Conservation (phyloP, 2,888 invertebrate genomes). For the Nematopogon swammerdamellus region DNA sequence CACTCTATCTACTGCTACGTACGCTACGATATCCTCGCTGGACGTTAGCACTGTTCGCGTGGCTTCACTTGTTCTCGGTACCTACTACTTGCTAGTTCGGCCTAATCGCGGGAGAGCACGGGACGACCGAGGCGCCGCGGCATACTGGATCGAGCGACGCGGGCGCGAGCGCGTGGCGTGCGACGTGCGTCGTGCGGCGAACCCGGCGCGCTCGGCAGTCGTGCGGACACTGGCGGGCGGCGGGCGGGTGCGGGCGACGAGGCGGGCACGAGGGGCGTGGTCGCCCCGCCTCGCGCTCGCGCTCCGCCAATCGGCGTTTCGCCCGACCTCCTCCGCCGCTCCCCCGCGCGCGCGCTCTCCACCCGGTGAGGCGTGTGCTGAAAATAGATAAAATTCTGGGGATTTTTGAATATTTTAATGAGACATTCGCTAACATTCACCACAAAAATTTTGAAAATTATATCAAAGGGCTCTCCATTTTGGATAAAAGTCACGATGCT, state of each 20-base stretch:
- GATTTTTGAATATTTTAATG: no score
- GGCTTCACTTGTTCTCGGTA: neutral
- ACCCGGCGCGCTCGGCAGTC: slow-evolving; percentile 58
- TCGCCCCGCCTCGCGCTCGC: slow-evolving; percentile 14
- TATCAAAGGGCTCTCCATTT: no score
- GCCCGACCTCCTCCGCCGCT: slow-evolving; percentile 23
- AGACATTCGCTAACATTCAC: no score
- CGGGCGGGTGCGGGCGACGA: slow-evolving; percentile 25
- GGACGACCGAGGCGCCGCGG: slow-evolving; percentile 15
- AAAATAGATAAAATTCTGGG: neutral
- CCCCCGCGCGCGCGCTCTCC: slow-evolving; percentile 11
- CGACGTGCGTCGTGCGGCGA: slow-evolving; percentile 52
- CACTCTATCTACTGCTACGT: no score
- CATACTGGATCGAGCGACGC: slow-evolving; percentile 21
- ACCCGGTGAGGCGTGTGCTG: slow-evolving; percentile 5
- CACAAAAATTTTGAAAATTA: no score
- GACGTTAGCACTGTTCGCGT: neutral
- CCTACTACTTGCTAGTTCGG: neutral
- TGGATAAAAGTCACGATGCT: no score
- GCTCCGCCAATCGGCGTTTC: slow-evolving; percentile 14
- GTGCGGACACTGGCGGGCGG: slow-evolving; percentile 51
- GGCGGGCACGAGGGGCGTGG: slow-evolving; percentile 17
- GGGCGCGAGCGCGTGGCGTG: slow-evolving; percentile 40
- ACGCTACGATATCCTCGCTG: no score
- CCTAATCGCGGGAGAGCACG: slow-evolving; percentile 27